These are phyloP conservation scores for Plebejus melissa DNA, from an alignment of 2,888 invertebrate species.

Conservation along the genomic window DNA sequence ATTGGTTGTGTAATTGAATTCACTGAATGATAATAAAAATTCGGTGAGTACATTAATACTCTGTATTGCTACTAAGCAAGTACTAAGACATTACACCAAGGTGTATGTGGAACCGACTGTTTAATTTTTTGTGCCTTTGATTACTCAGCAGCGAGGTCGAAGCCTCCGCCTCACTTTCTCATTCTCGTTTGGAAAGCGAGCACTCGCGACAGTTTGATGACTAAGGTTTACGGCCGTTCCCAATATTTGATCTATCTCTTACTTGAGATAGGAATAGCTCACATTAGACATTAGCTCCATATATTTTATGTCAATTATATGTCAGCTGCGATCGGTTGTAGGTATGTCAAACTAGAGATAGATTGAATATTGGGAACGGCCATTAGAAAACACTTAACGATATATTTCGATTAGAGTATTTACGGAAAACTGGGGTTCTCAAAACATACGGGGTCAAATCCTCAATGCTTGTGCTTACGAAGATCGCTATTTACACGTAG, in stretches of 20 bases:
- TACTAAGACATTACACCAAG: not conserved
- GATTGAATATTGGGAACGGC: no score
- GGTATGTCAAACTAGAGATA: no score
- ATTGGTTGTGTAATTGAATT: not conserved
- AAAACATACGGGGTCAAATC: constrained; percentile 59
- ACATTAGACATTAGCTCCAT: no score
- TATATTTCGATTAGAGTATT: constrained; percentile 37
- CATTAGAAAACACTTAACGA: constrained; percentile 21
- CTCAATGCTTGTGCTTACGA: constrained; percentile 60
- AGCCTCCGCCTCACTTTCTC: not conserved
- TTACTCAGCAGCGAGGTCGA: not conserved
- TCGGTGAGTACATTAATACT: not conserved
- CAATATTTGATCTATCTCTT: no score
- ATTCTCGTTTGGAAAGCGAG: constrained; percentile 4
- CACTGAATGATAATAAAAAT: not conserved
- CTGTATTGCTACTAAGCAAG: not conserved
- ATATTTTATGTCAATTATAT: no score
- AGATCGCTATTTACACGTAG: constrained; percentile 56
- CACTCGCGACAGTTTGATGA: not conserved
- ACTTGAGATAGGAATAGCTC: no score
- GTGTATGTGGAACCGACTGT: not conserved
- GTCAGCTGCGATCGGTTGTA: no score
- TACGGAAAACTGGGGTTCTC: constrained; percentile 33
- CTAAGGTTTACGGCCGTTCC: not conserved
- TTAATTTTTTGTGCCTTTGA: not conserved